Conservation (phyloP, 2,888 invertebrate genomes). For the Atrina japonica region DNA sequence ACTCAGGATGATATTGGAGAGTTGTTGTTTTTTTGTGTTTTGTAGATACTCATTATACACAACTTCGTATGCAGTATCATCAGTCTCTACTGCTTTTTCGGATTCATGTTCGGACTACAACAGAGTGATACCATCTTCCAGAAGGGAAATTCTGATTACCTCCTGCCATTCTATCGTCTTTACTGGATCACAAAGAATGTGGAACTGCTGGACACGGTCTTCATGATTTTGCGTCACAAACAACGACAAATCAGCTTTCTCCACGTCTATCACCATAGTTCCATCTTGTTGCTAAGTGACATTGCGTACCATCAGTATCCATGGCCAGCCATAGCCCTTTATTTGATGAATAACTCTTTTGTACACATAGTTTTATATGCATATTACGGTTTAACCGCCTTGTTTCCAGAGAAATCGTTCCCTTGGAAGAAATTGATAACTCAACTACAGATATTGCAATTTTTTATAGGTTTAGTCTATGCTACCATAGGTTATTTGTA, state of each 20-base stretch:
- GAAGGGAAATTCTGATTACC: conserved; percentile 49
- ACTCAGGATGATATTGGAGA: too few relatives aligned
- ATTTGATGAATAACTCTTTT: conserved; percentile 74
- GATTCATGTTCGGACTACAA: conserved; percentile 64
- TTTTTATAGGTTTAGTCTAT: conserved; percentile 70
- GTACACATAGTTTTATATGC: conserved; percentile 77
- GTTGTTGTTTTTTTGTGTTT: conserved; percentile 45
- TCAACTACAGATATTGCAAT: conserved; percentile 77
- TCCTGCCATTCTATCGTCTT: conserved; percentile 63
- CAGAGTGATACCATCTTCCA: conserved; percentile 67
- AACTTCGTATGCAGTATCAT: conserved; percentile 73
- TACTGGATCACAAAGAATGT: conserved; percentile 76
- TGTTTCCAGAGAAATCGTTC: conserved; percentile 65
- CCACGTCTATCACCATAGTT: conserved; percentile 79
- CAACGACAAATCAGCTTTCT: conserved; percentile 76
- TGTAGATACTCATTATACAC: conserved; percentile 76
- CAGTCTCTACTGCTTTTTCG: conserved; percentile 66
- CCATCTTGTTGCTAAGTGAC: conserved; percentile 78
- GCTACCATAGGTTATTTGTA: conserved; percentile 71
- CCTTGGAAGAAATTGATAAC: conserved; percentile 77
- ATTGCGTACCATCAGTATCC: conserved; percentile 65
- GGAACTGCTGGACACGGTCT: conserved; percentile 79
- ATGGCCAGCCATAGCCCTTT: conserved; percentile 75
- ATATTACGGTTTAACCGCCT: conserved; percentile 75
- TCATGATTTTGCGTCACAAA: conserved; percentile 78